Evolutionary conservation across 1,140 invertebrate species (phyloP), one percentile per base, ranked within the genome.

Genomic region (Leptinotarsa texana): DNA sequence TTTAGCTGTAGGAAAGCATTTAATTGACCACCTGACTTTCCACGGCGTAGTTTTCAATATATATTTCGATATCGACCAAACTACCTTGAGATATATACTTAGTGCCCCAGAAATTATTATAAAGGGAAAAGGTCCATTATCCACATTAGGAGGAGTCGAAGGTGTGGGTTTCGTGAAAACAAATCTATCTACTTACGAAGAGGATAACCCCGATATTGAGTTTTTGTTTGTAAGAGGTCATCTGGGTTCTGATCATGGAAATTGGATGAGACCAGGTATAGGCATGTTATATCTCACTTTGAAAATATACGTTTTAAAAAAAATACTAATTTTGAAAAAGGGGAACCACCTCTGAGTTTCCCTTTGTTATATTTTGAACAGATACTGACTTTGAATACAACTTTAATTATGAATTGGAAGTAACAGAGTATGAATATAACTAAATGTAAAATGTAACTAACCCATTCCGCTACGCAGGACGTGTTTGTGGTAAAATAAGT

Each of bases 21-120:
- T 95, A 21, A 91, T 92, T 79, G 94, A 95, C 78, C 94, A 95
- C 78, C 86, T 94, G 68, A 90, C 89, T 6, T 93, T 91, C 77
- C 86, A 90, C 1, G 92, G 90, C 3, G 79, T 77, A 18, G 15
- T 47, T 21, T 78, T 74, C 47, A 42, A 21, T 18, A 27, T 66
- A 17, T 66, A 66, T 27, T 66, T 22, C 24, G 65, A 66, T 27
- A 21, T n/a, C n/a, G 65, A 66, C 24, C 65, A 66, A 27, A 66
- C 65, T 27, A 17, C 15, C 15, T n/a, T 70, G 6, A 49, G 18
- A n/a, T 47, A 21, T 27, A 18, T 51, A 13, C 13, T 51, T 11
- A 70, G 49, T 18, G 42, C 77, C n/a, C 47, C 21, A 8, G 27
- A 49, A 15, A 79, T 76, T 47, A n/a, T 76, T 18, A 22, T 63